phyloP scores from a whole-genome alignment of 2,113 vertebrate species.

The Benitochromis conjunctus region DNA sequence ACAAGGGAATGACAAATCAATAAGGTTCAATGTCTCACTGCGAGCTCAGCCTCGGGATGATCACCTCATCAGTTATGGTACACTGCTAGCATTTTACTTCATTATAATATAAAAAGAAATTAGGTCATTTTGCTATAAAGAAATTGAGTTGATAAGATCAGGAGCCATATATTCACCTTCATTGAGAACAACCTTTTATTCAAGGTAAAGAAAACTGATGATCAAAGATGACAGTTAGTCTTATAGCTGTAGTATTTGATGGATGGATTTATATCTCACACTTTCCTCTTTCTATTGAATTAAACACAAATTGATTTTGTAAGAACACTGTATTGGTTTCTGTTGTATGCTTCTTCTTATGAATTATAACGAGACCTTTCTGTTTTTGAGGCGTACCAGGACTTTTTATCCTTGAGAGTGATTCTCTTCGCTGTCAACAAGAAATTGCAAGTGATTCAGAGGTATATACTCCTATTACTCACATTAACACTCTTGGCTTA shows the following conservation, averaged over 20 bases:
- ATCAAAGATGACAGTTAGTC: neutral
- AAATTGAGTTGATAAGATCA: neutral
- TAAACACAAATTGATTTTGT: neutral
- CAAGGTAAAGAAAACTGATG: neutral
- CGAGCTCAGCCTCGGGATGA: neutral
- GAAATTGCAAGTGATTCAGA: too few relatives aligned
- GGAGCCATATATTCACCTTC: neutral
- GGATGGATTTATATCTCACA: neutral
- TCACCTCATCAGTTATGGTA: neutral
- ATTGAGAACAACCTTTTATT: neutral
- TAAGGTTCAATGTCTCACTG: conserved; percentile 1
- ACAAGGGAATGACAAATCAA: conserved; percentile 47
- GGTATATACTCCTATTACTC: too few relatives aligned
- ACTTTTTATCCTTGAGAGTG: too few relatives aligned
- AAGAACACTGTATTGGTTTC: neutral
- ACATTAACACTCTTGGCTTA: too few relatives aligned
- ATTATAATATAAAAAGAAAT: neutral
- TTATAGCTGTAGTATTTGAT: neutral
- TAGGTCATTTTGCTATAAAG: neutral
- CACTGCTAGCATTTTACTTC: neutral
- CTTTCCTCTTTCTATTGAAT: neutral
- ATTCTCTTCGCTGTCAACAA: too few relatives aligned
- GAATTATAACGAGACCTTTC: neutral
- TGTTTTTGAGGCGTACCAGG: neutral
- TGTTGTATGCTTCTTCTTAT: too few relatives aligned